Evolutionary conservation across 2,113 vertebrate species (phyloP).

Genomic region (Protobothrops flavoviridis): DNA sequence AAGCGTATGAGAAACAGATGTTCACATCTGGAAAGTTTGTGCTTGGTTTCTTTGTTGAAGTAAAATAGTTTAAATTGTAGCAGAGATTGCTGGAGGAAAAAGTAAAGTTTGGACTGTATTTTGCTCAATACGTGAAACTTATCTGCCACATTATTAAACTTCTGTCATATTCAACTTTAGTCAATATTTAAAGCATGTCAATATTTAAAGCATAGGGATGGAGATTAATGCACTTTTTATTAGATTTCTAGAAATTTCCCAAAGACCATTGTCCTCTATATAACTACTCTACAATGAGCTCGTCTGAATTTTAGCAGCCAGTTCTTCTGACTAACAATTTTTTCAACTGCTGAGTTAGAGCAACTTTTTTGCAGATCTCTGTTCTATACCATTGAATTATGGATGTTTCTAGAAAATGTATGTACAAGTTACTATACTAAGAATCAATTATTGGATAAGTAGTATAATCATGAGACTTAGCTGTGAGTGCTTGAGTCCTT

Average conservation of each 20-base stretch:
- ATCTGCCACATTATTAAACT: constrained; percentile 25
- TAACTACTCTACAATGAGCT: neutral
- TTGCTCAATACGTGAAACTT: constrained; percentile 46
- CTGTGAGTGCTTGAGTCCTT: neutral
- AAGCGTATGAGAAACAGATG: constrained; percentile 66
- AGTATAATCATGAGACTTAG: neutral
- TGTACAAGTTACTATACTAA: neutral
- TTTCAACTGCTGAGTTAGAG: neutral
- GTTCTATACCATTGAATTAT: neutral
- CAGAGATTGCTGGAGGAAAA: constrained; percentile 36
- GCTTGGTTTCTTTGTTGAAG: constrained; percentile 31
- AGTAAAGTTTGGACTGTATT: constrained; percentile 32
- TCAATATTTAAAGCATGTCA: constrained; percentile 26
- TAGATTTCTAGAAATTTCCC: neutral
- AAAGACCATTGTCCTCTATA: neutral
- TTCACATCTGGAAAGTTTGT: constrained; percentile 67
- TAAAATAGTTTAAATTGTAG: constrained; percentile 37
- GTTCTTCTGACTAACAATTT: neutral
- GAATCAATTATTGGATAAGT: neutral
- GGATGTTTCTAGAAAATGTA: neutral
- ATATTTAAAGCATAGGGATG: constrained; percentile 35
- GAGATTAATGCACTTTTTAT: constrained; percentile 19
- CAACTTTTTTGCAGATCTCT: neutral
- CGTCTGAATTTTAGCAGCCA: neutral
- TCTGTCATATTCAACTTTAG: constrained; percentile 16